These are phyloP conservation scores for Pseudoips prasinana DNA, from an alignment of 2,888 invertebrate species.

Conservation along the genomic window DNA sequence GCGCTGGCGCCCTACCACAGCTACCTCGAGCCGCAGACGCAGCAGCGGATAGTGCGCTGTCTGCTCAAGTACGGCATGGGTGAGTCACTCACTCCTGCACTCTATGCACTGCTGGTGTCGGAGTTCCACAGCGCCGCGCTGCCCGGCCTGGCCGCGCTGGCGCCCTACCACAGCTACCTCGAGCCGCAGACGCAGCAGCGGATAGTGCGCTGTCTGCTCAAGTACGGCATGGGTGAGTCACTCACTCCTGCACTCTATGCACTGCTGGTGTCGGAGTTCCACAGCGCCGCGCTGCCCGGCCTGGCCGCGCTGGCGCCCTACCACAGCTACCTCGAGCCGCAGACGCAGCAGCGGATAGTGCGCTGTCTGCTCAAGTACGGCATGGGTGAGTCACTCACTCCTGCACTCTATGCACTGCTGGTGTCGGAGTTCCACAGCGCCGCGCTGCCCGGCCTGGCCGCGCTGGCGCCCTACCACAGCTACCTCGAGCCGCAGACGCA, in stretches of 20 bases:
- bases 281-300: slow-evolving; percentile 89
- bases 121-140: slow-evolving; percentile 88
- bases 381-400: slow-evolving; percentile 51
- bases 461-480: slow-evolving; percentile 93
- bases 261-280: slow-evolving; percentile 75
- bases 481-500: slow-evolving; percentile 87
- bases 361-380: slow-evolving; percentile 84
- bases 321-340: slow-evolving; percentile 88
- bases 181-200: slow-evolving; percentile 87
- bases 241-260: not conserved
- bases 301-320: slow-evolving; percentile 93
- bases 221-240: slow-evolving; percentile 71
- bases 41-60: slow-evolving; percentile 86
- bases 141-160: slow-evolving; percentile 91
- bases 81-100: slow-evolving; percentile 27
- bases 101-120: not conserved
- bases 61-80: slow-evolving; percentile 82
- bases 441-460: slow-evolving; percentile 91
- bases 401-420: not conserved
- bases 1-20: slow-evolving; percentile 93
- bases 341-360: slow-evolving; percentile 86
- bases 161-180: slow-evolving; percentile 91
- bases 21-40: slow-evolving; percentile 86
- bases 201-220: slow-evolving; percentile 85
- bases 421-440: slow-evolving; percentile 84